Conservation (phyloP, 2,888 invertebrate species). For the Poecilus cupreus region DNA sequence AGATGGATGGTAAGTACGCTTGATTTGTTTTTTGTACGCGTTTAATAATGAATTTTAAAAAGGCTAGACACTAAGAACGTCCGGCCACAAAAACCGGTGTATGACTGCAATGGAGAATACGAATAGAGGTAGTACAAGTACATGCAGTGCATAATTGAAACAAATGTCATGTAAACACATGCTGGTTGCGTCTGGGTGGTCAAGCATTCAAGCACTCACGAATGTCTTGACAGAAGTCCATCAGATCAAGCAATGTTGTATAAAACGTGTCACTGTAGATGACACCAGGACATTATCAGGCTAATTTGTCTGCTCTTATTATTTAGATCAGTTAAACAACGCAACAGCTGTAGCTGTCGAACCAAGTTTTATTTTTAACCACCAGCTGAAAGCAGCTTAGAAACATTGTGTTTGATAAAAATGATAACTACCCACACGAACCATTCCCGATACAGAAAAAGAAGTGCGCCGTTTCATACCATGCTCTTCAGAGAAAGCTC, state of each 20-base stretch:
- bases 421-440: not conserved
- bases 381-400: not conserved
- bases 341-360: conserved; percentile 24
- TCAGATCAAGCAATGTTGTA: conserved; percentile 48
- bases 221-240: conserved; percentile 40
- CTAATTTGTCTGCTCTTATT: conserved; percentile 50
- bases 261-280: conserved; percentile 48
- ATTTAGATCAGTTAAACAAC: conserved; percentile 43
- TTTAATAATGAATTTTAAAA: conserved; percentile 15
- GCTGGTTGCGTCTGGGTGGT: conserved; percentile 53
- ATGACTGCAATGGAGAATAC: not conserved
- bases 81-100: not conserved
- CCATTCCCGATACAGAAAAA: not conserved
- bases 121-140: conserved; percentile 8
- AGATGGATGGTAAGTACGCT: not conserved
- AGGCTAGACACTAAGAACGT: not conserved
- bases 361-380: not conserved
- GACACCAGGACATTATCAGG: conserved; percentile 48
- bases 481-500: not conserved
- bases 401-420: not conserved
- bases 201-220: not conserved
- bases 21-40: not conserved
- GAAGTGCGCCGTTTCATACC: not conserved
- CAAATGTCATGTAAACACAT: conserved; percentile 34
- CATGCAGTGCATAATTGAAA: conserved; percentile 6